phyloP scores from a whole-genome alignment of 2,797 vertebrate species.

The Iguana delicatissima region DNA sequence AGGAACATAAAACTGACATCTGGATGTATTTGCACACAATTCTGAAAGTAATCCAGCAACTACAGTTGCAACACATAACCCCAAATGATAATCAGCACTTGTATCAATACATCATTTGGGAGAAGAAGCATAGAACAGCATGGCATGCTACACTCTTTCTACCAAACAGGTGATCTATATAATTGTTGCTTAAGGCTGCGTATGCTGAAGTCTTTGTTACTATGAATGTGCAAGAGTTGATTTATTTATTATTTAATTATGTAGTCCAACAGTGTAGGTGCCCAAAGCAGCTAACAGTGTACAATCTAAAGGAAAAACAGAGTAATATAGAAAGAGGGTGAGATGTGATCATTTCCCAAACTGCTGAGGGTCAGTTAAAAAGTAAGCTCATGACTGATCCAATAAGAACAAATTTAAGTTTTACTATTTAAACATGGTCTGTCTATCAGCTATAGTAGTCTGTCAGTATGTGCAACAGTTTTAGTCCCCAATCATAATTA shows the following conservation, averaged over 20 bases:
- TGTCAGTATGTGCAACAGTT: neutral
- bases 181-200: neutral
- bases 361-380: rapidly evolving
- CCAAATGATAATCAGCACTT: neutral
- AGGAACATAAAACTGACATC: neutral
- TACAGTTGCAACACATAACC: neutral
- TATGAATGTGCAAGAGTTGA: neutral
- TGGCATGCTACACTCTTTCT: neutral
- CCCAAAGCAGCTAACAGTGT: neutral
- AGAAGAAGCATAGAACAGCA: neutral
- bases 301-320: neutral
- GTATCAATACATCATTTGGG: neutral
- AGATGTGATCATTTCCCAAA: neutral
- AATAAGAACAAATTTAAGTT: neutral
- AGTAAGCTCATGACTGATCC: neutral
- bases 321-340: neutral
- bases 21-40: neutral
- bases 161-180: neutral
- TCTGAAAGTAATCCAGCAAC: neutral
- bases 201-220: neutral
- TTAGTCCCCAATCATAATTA: neutral
- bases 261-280: neutral
- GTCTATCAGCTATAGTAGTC: neutral
- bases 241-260: neutral
- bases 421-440: neutral